Conservation (phyloP, 2,113 vertebrate genomes). For the Antidorcas marsupialis region DNA sequence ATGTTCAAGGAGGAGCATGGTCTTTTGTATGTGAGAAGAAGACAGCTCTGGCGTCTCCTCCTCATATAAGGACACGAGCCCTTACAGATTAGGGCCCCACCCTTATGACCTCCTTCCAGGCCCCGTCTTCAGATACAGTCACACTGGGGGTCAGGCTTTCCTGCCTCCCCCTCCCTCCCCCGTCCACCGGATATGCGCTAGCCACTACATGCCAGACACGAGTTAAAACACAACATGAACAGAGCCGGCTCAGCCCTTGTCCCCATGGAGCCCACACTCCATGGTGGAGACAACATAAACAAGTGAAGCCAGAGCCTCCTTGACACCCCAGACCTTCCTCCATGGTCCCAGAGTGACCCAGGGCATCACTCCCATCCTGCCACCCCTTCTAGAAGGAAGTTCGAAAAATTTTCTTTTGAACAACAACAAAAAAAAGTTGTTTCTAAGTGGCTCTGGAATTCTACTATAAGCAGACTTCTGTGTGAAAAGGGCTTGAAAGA, state of each 20-base stretch:
- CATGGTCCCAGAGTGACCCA: background rate
- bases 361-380: background rate
- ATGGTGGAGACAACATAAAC: background rate
- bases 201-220: background rate
- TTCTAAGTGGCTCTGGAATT: background rate
- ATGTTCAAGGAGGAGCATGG: background rate
- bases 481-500: background rate
- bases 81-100: too few relatives aligned
- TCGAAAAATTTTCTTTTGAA: background rate
- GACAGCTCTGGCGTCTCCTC: background rate
- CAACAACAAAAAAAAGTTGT: too few relatives aligned
- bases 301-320: background rate
- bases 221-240: background rate
- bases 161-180: background rate
- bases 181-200: fast-evolving
- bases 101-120: background rate
- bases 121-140: background rate
- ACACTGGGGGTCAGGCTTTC: background rate
- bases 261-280: too few relatives aligned
- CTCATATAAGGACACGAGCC: background rate
- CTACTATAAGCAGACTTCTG: background rate
- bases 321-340: background rate
- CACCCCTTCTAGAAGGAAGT: background rate
- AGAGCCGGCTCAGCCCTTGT: background rate
- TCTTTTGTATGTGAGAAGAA: too few relatives aligned